Base-by-base conservation (phyloP, 2,797 vertebrate species). In the Scarus forsteni region DNA sequence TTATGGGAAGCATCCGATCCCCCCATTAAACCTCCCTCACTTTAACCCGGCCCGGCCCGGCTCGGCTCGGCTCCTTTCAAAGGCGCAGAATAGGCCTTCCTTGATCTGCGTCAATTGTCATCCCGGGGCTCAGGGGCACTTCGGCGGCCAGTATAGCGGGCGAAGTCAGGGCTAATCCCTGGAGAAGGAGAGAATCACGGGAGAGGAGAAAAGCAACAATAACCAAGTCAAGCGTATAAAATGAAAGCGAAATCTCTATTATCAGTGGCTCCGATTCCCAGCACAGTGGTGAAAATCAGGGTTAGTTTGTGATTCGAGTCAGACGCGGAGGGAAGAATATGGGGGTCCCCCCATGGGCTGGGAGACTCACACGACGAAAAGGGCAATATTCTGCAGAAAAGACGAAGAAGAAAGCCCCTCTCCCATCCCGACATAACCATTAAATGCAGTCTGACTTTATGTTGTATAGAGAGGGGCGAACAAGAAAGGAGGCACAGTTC, bases 241-340 rank as follows among this genome's bases (percentile, higher is more conserved):
- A 99, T 99, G 96, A 98, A 99, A 98, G 97, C 96, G 97, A 99
- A 99, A 99, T 98, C 98, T 99, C 98, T 99, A 99, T 99, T 99
- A 98, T 99, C 96, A 97, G 93, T 93, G 93, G 92, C 94, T 85
- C 95, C 96, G 93, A 97, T 99, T 99, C 97, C 97, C 98, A 99
- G 98, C 96, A 92, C 97, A 96, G 96, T 96, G 93, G 94, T 97
- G 95, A 96, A 96, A 97, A 97, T 97, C 96, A 68, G 94, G 95
- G 95, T 96, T 95, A 94, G 97, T 96, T 98, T 97, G 96, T 96
- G 96, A 98, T 98, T 96, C 96, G 96, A 97, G 97, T 97, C 97
- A 98, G 97, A 98, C 96, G 95, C 96, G 88, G 90, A 81, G 93
- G 95, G 95, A 96, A 96, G 96, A 97, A 96, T 97, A 95, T 96